A percentile compares a stretch with the other conserved stretches of the same genome.
Conservation (phyloP, 35 echinoderm and acorn worm species). For the Heliocidaris erythrogramma region DNA sequence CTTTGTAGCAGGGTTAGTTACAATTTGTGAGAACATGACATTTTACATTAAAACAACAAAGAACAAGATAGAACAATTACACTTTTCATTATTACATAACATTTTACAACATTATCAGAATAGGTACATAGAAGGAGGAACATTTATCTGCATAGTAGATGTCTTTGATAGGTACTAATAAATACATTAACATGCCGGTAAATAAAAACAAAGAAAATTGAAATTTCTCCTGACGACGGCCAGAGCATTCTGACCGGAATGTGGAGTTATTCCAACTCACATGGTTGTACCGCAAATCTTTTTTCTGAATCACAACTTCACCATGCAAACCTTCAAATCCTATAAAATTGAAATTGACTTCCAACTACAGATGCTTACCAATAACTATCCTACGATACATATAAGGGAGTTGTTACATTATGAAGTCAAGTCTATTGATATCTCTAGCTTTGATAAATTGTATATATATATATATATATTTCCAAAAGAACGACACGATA, state of each 20-base stretch:
- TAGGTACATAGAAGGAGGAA: neutral
- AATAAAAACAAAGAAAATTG: neutral
- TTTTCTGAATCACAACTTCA: no score
- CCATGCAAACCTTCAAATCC: no score
- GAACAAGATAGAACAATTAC: neutral
- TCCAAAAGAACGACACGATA: no score
- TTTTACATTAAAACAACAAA: neutral
- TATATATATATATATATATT: no score
- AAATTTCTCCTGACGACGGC: no score
- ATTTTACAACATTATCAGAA: neutral
- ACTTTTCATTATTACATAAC: slow-evolving; percentile 3
- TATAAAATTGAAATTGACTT: neutral
- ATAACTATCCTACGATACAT: no score
- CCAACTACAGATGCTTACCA: neutral
- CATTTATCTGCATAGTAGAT: neutral
- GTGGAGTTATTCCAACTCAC: no score
- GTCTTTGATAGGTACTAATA: neutral
- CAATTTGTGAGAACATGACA: neutral
- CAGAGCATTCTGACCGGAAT: no score
- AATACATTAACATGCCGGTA: neutral
- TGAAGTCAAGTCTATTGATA: no score
- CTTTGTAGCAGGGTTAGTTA: neutral
- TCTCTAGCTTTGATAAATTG: no score
- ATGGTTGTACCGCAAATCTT: no score
- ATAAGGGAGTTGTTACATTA: no score